Percentiles rank a stretch among this genome's conserved stretches.
phyloP scores from a whole-genome alignment of 1,140 invertebrate genomes.

The Cephus cinctus region DNA sequence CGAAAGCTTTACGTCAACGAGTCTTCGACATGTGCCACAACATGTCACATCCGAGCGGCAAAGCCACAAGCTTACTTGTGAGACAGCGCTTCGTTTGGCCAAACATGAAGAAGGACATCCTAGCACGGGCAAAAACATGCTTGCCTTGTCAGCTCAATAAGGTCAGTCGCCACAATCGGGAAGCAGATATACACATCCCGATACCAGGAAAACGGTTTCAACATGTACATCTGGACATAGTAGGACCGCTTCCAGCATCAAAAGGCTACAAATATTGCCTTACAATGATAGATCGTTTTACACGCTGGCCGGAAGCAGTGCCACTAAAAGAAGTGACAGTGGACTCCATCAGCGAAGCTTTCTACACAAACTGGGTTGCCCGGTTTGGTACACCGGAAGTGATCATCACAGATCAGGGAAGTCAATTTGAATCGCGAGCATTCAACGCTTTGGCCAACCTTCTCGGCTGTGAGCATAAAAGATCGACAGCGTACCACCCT shows the following conservation, averaged over 20 bases:
- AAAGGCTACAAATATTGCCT: conserved; percentile 41
- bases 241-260: conserved; percentile 47
- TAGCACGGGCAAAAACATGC: conserved; percentile 24
- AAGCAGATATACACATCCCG: background rate
- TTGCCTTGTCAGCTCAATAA: conserved; percentile 31
- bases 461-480: conserved; percentile 18
- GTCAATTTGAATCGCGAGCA: conserved; percentile 22
- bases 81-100: conserved; percentile 31
- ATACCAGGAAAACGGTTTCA: conserved; percentile 31
- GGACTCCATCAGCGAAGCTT: conserved; percentile 21
- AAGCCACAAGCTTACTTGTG: conserved; percentile 19
- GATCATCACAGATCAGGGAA: conserved; percentile 35
- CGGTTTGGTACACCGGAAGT: conserved; percentile 28
- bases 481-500: conserved; percentile 38
- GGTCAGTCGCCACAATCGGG: conserved; percentile 22
- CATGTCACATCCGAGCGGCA: conserved; percentile 29
- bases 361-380: conserved; percentile 31
- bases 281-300: conserved; percentile 51
- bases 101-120: conserved; percentile 21
- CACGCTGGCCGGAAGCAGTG: conserved; percentile 50
- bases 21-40: conserved; percentile 30
- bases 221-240: conserved; percentile 55
- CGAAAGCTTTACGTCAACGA: conserved; percentile 17
- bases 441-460: conserved; percentile 23
- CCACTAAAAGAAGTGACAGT: conserved; percentile 24